Percentiles rank a stretch among this genome's conserved stretches.
phyloP scores from a whole-genome alignment of 2,113 vertebrate genomes.

The Bufo gargarizans region DNA sequence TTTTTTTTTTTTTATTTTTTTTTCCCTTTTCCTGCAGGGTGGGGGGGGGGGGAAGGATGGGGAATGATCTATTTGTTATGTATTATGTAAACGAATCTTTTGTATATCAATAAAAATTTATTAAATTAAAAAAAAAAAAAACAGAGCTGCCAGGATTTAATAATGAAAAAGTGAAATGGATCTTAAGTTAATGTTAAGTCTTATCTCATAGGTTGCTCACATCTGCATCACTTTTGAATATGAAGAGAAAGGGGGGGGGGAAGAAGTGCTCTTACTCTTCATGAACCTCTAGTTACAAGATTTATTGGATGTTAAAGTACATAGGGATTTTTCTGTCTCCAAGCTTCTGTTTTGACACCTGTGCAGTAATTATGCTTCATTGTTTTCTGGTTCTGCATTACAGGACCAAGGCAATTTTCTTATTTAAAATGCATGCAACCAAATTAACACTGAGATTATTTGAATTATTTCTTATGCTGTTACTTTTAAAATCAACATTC shows the following conservation, averaged over 20 bases:
- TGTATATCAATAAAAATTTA: too few species aligned
- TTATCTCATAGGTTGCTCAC: not conserved
- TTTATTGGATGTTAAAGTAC: constrained; percentile 33
- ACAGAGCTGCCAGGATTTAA: not conserved
- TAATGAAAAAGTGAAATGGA: not conserved
- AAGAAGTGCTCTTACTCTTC: not conserved
- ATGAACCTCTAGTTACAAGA: constrained; percentile 9
- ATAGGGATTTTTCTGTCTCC: constrained; percentile 12
- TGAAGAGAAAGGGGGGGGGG: not conserved
- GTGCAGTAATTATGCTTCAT: constrained; percentile 12
- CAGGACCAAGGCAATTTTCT: not conserved
- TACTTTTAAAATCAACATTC: not conserved
- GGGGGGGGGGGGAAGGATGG: too few species aligned
- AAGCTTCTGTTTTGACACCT: constrained; percentile 36
- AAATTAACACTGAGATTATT: not conserved
- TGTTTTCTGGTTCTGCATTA: constrained; percentile 18
- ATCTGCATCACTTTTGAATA: not conserved
- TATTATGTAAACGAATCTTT: too few species aligned
- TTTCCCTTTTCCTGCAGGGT: too few species aligned
- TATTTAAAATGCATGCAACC: not conserved
- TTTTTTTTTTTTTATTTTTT: too few species aligned
- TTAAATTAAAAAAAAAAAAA: too few species aligned
- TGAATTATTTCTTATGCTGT: not conserved
- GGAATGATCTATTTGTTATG: too few species aligned
- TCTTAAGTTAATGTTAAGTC: not conserved